Evolutionary conservation across 1,140 invertebrate genomes (phyloP).

Genomic region (Meteorus sp.): DNA sequence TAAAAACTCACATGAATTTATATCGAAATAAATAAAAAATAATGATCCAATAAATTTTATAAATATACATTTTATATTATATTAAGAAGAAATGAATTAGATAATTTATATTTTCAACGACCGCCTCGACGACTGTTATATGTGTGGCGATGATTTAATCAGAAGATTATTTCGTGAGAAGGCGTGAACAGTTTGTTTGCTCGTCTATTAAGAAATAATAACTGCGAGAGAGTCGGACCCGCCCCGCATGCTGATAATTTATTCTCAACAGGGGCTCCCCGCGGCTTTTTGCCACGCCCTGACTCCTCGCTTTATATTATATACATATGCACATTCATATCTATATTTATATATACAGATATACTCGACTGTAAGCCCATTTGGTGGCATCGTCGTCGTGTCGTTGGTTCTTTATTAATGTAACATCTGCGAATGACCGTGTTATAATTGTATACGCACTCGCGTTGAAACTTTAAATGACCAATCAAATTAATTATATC

Average conservation of each 20-base stretch:
- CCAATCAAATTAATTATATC: too few relatives aligned
- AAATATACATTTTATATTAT: too few relatives aligned
- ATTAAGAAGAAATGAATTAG: too few relatives aligned
- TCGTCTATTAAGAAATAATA: conserved; percentile 56
- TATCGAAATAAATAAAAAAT: not conserved
- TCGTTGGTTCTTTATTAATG: conserved; percentile 51
- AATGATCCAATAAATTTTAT: too few relatives aligned
- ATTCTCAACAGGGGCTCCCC: conserved; percentile 51
- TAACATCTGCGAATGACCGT: conserved; percentile 48
- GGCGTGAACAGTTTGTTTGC: conserved; percentile 53
- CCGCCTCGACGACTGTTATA: not conserved
- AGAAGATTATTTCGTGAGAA: conserved; percentile 39
- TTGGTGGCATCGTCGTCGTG: too few relatives aligned
- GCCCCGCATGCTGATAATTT: conserved; percentile 44
- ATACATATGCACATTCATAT: not conserved
- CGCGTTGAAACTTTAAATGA: too few relatives aligned
- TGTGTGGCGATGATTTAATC: conserved; percentile 39
- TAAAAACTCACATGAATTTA: too few relatives aligned
- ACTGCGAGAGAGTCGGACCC: conserved; percentile 38
- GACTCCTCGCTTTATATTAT: conserved; percentile 36
- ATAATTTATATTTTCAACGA: not conserved
- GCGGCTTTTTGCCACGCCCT: conserved; percentile 54
- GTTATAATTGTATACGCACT: conserved; percentile 56
- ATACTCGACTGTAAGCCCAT: too few relatives aligned
- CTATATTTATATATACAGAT: conserved; percentile 9